Conservation (phyloP, 1,140 invertebrate species). For the Phymorhynchus buccinoides region DNA sequence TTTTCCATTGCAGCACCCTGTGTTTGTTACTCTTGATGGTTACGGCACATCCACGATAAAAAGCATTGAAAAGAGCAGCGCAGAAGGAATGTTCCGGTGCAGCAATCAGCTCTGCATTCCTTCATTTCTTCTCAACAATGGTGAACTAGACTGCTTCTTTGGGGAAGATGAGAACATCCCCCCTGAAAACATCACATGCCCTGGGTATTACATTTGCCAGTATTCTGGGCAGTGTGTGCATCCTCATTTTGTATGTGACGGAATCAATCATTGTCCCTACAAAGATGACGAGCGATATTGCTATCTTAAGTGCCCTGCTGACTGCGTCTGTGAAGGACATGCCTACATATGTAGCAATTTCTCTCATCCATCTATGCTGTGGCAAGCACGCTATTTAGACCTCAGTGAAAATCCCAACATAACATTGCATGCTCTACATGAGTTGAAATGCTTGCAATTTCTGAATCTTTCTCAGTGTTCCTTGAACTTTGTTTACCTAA, state of each 20-base stretch:
- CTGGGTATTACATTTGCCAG: constrained; percentile 29
- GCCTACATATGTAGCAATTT: constrained; percentile 26
- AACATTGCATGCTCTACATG: neutral
- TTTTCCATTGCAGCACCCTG: neutral
- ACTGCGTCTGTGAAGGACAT: constrained; percentile 35
- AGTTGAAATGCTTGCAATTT: neutral
- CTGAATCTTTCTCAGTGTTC: constrained; percentile 32
- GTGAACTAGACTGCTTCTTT: neutral
- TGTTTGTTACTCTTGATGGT: neutral
- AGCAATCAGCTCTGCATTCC: neutral
- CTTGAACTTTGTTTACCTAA: neutral
- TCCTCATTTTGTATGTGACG: constrained; percentile 33
- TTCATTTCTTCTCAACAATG: constrained; percentile 15
- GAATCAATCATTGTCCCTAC: constrained; percentile 36
- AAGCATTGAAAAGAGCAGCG: neutral
- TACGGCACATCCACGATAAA: neutral
- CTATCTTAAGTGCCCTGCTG: constrained; percentile 15
- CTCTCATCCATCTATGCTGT: neutral
- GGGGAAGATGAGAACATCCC: constrained; percentile 20
- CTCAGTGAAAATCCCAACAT: neutral
- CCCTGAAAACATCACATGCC: neutral
- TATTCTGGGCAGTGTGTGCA: constrained; percentile 14
- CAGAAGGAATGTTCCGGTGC: neutral
- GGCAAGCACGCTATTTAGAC: constrained; percentile 20
- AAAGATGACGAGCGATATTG: constrained; percentile 41